phyloP scores from a whole-genome alignment of 2,888 invertebrate species.

The Melipona beecheii region DNA sequence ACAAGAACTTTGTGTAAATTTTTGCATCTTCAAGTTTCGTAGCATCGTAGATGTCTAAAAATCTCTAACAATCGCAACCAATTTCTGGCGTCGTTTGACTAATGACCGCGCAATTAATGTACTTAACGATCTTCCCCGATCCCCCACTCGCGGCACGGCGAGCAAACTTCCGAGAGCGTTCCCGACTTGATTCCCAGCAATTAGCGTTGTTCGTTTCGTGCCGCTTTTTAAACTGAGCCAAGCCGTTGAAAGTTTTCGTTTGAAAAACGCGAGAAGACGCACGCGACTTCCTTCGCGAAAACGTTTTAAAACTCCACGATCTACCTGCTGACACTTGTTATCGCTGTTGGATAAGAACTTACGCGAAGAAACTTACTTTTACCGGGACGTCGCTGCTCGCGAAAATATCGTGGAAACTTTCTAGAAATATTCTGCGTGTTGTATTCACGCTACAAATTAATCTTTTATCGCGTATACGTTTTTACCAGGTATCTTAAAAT shows the following conservation, averaged over 20 bases:
- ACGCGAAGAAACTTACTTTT: neutral
- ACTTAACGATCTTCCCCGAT: constrained; percentile 32
- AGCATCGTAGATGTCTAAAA: too few relatives aligned
- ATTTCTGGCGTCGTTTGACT: constrained; percentile 7
- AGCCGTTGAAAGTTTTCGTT: neutral
- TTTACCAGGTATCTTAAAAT: too few relatives aligned
- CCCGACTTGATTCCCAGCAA: neutral
- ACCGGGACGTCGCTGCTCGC: neutral
- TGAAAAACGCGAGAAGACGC: neutral
- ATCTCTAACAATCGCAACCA: too few relatives aligned
- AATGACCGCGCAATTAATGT: constrained; percentile 47
- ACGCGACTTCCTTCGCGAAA: neutral
- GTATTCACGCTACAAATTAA: too few relatives aligned
- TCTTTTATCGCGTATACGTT: too few relatives aligned
- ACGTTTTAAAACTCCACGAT: neutral
- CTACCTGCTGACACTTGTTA: neutral
- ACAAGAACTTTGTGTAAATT: too few relatives aligned
- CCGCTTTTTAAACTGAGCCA: neutral
- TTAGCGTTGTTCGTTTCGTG: neutral
- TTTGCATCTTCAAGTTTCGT: too few relatives aligned
- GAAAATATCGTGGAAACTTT: too few relatives aligned
- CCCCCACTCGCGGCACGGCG: neutral
- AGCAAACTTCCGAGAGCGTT: constrained; percentile 8
- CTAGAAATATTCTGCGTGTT: too few relatives aligned
- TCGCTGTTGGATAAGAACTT: constrained; percentile 2